phyloP scores from a whole-genome alignment of 2,888 invertebrate genomes.

The Sympetrum striolatum region DNA sequence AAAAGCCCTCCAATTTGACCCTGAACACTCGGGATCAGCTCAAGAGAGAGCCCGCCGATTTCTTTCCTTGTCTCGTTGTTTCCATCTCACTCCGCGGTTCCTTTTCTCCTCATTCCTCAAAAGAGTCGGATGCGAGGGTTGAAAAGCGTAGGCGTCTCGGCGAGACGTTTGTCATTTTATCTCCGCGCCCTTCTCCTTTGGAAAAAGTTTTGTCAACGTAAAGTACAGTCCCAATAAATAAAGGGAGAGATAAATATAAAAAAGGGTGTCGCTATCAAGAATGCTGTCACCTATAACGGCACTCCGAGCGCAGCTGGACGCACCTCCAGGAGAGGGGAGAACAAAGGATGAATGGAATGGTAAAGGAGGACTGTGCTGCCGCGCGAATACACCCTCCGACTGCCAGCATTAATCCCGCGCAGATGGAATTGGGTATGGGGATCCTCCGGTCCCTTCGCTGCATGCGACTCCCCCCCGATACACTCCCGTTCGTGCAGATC shows the following conservation, averaged over 20 bases:
- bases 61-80: background rate
- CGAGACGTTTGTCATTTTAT: background rate
- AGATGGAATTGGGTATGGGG: background rate
- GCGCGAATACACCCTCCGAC: background rate
- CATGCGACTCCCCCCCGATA: background rate
- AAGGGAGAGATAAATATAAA: constrained; percentile 17
- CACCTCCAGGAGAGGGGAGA: background rate
- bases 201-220: constrained; percentile 26
- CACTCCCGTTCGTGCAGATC: background rate
- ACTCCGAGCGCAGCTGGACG: constrained; percentile 9
- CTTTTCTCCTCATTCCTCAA: background rate
- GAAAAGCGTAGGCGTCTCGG: background rate
- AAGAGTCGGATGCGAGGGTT: background rate
- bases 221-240: constrained; percentile 35
- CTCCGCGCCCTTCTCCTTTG: background rate
- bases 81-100: background rate
- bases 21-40: no score
- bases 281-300: constrained; percentile 33
- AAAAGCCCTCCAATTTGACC: no score
- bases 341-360: background rate
- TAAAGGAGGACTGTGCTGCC: background rate
- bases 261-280: constrained; percentile 41
- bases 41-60: background rate
- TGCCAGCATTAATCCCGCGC: background rate
- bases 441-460: background rate